These are phyloP conservation scores for Helleia helle DNA, from an alignment of 2,888 invertebrate species.

Conservation along the genomic window DNA sequence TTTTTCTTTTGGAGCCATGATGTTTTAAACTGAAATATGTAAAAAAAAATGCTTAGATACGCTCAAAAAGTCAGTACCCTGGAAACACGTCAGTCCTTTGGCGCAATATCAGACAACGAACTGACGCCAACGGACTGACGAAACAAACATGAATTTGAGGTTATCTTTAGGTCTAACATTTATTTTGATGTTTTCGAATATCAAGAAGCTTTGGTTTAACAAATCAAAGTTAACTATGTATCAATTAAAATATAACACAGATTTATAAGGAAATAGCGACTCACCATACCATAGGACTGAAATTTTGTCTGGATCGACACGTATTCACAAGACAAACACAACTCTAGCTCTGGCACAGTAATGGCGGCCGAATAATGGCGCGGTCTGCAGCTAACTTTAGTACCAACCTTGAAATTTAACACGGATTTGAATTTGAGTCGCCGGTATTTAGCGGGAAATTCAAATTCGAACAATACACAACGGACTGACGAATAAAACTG, in stretches of 20 bases:
- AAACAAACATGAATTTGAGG: conserved; percentile 21
- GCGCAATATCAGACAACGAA: conserved; percentile 18
- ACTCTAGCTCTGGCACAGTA: not conserved
- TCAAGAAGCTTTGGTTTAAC: conserved; percentile 20
- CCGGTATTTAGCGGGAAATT: no score
- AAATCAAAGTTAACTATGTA: conserved; percentile 18
- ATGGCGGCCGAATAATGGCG: no score
- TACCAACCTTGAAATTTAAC: no score
- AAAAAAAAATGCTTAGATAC: conserved; percentile 15
- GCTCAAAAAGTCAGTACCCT: conserved; percentile 8
- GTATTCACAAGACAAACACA: not conserved
- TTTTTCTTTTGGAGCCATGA: no score
- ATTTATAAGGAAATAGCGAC: conserved; percentile 21
- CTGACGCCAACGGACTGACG: conserved; percentile 23
- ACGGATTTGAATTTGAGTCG: no score
- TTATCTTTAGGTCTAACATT: conserved; percentile 19
- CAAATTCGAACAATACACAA: no score
- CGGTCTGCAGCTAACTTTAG: no score
- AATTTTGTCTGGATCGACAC: conserved; percentile 5
- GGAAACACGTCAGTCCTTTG: conserved; percentile 15
- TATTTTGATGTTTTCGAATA: conserved; percentile 15
- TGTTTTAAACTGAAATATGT: conserved; percentile 8
- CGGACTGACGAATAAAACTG: no score
- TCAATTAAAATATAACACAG: conserved; percentile 19
- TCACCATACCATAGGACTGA: conserved; percentile 19